Base-by-base conservation (phyloP, 2,888 invertebrate species). In the Scrobipalpa atriplicella region DNA sequence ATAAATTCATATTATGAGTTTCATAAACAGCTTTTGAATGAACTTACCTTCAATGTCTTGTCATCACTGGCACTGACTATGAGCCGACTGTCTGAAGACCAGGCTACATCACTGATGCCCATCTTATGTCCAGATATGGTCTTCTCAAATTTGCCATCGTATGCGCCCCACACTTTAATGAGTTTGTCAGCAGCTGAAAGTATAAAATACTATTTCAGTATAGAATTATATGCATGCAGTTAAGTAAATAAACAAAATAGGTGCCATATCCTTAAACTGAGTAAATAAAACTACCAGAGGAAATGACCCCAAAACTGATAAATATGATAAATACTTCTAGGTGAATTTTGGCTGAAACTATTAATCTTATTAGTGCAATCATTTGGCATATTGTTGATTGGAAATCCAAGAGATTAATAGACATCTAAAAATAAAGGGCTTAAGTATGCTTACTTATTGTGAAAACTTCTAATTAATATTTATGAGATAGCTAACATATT, bases 71-170 rank as follows among this genome's bases (percentile, higher is more conserved):
- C 98, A 79, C 98, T 98, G 71, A 98, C 98, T 74, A 99, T 93
- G 65, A 99, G 93, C 73, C 98, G 94, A 81, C 98, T 98, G 85
- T 99, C 99, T 70, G 98, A 97, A 3, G 99, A 99, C 99, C 99
- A 99, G 1, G 99, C 98, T 39, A 99, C 98, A 93, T 99, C 99
- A 74, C 99, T 99, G 76, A 99, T 98, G 70, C 99, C 99, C 89
- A 99, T 94, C 89, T 99, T 99, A 87, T 99, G 99, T 62, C 99
- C 99, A 8, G 97, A 95, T 78, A 99, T 98, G 13, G 99, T 98
- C 90, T 99, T 99, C 88, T 99, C 99, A 93, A 99, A 99, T 90
- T 99, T 99, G 56, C 99, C 99, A 95, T 99, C 99, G 85, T 98
- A 98, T 21, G 99, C 98, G 70, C 99, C 99, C 99, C 99, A 99